A percentile compares a stretch with the other conserved stretches of the same genome.
phyloP scores from a whole-genome alignment of 30 jellyfish, hydroid and myxozoan genomes.

The Hydractinia symbiolongicarpus region DNA sequence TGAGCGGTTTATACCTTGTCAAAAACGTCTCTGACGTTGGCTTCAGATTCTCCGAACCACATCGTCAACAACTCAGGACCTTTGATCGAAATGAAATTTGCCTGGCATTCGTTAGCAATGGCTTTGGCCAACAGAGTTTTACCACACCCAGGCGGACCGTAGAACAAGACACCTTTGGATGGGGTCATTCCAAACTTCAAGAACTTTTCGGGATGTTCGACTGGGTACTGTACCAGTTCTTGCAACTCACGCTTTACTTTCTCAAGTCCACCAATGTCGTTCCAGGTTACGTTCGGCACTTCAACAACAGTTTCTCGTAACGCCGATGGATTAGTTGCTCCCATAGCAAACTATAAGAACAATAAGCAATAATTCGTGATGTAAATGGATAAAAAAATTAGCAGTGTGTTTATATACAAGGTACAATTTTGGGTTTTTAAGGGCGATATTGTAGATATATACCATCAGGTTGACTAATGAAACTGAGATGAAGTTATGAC shows the following conservation, averaged over 20 bases:
- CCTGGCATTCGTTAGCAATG: conserved; percentile 99
- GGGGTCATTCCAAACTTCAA: conserved; percentile 99
- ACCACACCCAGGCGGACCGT: conserved; percentile 99
- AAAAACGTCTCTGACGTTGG: conserved; percentile 98
- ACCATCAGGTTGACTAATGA: no score
- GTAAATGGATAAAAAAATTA: no score
- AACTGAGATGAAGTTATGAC: no score
- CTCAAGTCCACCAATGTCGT: conserved; percentile 94
- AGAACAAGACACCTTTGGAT: conserved; percentile 95
- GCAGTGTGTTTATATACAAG: no score
- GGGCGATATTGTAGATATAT: no score
- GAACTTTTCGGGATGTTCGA: conserved; percentile 99
- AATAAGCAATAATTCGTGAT: conserved; percentile 7
- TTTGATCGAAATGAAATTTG: conserved; percentile 93
- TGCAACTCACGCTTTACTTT: conserved; percentile 93
- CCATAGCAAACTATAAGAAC: conserved; percentile 93
- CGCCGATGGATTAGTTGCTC: conserved; percentile 98
- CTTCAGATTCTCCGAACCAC: conserved; percentile 99
- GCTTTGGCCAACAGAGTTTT: conserved; percentile 98
- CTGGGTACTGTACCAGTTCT: conserved; percentile 99
- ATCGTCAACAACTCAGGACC: conserved; percentile 99
- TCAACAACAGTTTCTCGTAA: conserved; percentile 98
- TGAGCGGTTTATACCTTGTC: conserved; percentile 66
- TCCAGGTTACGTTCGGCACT: conserved; percentile 97
- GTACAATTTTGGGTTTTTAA: no score